phyloP scores from a whole-genome alignment of 2,113 vertebrate genomes.

The Leptosomus discolor region DNA sequence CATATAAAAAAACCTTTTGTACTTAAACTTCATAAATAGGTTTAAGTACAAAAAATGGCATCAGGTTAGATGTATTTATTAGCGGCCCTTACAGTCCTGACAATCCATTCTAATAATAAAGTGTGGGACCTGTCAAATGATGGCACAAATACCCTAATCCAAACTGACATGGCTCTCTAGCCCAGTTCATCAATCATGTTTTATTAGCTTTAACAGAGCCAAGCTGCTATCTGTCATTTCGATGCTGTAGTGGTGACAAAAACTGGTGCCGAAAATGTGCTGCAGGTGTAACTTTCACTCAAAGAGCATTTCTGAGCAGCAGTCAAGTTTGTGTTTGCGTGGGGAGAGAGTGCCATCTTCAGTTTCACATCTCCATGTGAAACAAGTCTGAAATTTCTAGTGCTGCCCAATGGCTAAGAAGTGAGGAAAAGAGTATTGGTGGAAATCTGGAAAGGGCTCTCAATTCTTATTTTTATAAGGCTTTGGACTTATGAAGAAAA shows the following conservation, averaged over 20 bases:
- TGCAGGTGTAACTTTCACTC: slow-evolving; percentile 74
- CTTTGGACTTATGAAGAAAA: not conserved
- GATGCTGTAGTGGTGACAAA: slow-evolving; percentile 57
- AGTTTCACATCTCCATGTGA: slow-evolving; percentile 44
- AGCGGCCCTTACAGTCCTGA: slow-evolving; percentile 53
- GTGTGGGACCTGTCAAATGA: slow-evolving; percentile 75
- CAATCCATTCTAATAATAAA: slow-evolving; percentile 78
- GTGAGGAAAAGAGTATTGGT: not conserved
- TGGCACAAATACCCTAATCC: slow-evolving; percentile 75
- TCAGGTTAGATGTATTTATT: slow-evolving; percentile 67
- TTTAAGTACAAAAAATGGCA: slow-evolving; percentile 59
- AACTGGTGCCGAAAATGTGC: slow-evolving; percentile 55
- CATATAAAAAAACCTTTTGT: not conserved
- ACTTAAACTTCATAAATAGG: not conserved
- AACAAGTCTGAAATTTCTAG: not conserved
- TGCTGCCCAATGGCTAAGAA: not conserved
- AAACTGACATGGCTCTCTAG: slow-evolving; percentile 74
- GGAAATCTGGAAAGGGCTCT: not conserved
- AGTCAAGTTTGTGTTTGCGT: not conserved
- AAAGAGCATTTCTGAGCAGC: slow-evolving; percentile 25
- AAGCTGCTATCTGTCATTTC: slow-evolving; percentile 64
- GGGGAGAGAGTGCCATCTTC: slow-evolving; percentile 85
- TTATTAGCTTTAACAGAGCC: slow-evolving; percentile 67
- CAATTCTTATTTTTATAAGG: not conserved
- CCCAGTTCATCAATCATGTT: slow-evolving; percentile 77